These are phyloP conservation scores for Lasioglossum vierecki DNA, from an alignment of 2,888 invertebrate genomes.

Conservation along the genomic window DNA sequence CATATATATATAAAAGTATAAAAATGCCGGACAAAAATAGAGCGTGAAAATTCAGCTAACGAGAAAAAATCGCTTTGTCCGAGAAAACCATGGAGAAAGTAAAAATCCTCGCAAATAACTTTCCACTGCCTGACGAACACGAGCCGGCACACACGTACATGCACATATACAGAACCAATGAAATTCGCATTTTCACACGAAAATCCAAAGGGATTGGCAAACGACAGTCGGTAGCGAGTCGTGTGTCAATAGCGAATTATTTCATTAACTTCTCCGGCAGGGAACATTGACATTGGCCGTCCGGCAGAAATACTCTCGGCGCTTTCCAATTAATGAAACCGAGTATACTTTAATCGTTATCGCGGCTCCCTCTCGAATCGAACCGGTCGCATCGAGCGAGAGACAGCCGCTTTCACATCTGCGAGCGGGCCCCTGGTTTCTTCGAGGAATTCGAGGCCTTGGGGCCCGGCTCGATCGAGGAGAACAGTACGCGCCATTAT, in stretches of 20 bases:
- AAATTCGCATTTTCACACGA: background rate
- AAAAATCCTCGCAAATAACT: constrained; percentile 12
- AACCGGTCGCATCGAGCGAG: background rate
- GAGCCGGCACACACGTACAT: background rate
- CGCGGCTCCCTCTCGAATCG: background rate
- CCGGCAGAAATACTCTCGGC: background rate
- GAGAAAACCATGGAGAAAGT: constrained; percentile 8
- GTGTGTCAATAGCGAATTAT: background rate
- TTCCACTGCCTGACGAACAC: background rate
- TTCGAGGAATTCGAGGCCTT: constrained; percentile 11
- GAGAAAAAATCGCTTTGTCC: constrained; percentile 6
- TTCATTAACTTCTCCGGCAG: background rate
- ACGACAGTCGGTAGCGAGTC: background rate
- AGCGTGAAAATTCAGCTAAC: constrained; percentile 11
- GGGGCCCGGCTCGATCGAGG: background rate
- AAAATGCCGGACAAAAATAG: constrained; percentile 4
- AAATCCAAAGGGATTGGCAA: background rate
- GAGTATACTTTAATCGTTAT: constrained; percentile 7
- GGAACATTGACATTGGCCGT: constrained; percentile 8
- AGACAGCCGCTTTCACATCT: constrained; percentile 17
- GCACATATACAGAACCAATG: background rate
- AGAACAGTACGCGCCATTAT: constrained; percentile 14
- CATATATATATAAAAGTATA: background rate
- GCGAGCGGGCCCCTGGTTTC: background rate
- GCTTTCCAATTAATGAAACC: constrained; percentile 15